Base-by-base conservation (phyloP, 2,888 invertebrate genomes). In the Drosophila dives region DNA sequence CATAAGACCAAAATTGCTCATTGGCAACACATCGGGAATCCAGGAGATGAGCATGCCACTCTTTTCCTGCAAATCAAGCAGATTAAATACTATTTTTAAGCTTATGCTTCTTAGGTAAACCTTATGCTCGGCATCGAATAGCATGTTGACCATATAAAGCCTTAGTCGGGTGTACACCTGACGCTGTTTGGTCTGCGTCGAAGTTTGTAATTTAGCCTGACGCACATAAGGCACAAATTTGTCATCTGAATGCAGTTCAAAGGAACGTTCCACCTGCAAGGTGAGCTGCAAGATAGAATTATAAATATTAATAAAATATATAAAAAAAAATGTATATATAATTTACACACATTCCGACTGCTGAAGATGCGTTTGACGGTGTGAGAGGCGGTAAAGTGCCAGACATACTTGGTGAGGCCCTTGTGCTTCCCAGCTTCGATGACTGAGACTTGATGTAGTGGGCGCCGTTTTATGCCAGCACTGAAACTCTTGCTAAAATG, bases 341-440 rank as follows among this genome's bases (percentile, higher is more conserved):
- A 17, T 15, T 15, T 33, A 73, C 83, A 55, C 65, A 92, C 92
- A 81, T 92, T 92, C 62, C 81, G 80, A 8, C 82, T 96, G 81
- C 95, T 95, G 89, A 97, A 97, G 81, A 97, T 96, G 85, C 95
- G 95, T 88, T 96, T 95, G 0, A 97, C 95, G 56, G 96, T 96
- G 29, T 95, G 90, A 29, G 96, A 94, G 88, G 95, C 96, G 29
- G 95, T 95, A 58, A 97, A 95, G 79, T 95, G 95, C 95, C 96
- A 96, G 0, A 95, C 95, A 86, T 95, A 95, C 88, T 95, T 95
- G 1, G 95, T 95, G 72, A 95, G 95, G 17, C 95, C 95, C 42
- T 96, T 96, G 59, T 95, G 90, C 23, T 95, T 95, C 29, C 95
- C 94, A 12, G 94, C 93, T 83, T 95, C 95, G 76, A 96, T 94